A percentile compares a stretch with the other conserved stretches of the same genome.
phyloP scores from a whole-genome alignment of 2,888 invertebrate species.

The Tinea trinotella region DNA sequence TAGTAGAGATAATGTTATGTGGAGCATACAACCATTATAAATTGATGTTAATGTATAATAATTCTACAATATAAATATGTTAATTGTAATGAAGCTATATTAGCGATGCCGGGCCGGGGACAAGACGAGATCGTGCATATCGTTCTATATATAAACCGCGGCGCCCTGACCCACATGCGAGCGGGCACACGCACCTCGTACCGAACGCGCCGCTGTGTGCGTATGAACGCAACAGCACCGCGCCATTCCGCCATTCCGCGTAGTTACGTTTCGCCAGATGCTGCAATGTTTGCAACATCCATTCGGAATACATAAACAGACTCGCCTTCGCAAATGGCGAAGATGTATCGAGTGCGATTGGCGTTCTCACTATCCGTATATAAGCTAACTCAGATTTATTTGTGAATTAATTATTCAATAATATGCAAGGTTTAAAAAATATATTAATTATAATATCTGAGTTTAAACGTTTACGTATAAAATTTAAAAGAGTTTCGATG shows the following conservation, averaged over 20 bases:
- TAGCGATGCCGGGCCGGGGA: constrained; percentile 4
- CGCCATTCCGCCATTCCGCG: constrained; percentile 45
- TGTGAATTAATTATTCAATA: no score
- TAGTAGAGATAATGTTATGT: no score
- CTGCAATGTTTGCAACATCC: constrained; percentile 59
- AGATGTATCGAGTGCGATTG: constrained; percentile 5
- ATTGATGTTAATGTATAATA: no score
- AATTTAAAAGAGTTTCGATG: no score
- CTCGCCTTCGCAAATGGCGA: constrained; percentile 3
- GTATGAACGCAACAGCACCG: constrained; percentile 2
- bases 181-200: constrained; percentile 44
- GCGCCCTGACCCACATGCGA: constrained; percentile 71
- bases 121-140: constrained; percentile 39
- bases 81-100: constrained; percentile 7
- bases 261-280: constrained; percentile 56
- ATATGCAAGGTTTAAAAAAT: not conserved
- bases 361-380: not conserved
- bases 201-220: constrained; percentile 36
- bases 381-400: not conserved
- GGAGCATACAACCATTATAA: no score
- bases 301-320: constrained; percentile 20
- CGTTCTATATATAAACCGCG: constrained; percentile 70
- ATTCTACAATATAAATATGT: not conserved
- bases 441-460: not conserved
- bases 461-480: no score